Evolutionary conservation across 2,113 vertebrate genomes (phyloP).

Genomic region (Phylloscopus trochiloides): DNA sequence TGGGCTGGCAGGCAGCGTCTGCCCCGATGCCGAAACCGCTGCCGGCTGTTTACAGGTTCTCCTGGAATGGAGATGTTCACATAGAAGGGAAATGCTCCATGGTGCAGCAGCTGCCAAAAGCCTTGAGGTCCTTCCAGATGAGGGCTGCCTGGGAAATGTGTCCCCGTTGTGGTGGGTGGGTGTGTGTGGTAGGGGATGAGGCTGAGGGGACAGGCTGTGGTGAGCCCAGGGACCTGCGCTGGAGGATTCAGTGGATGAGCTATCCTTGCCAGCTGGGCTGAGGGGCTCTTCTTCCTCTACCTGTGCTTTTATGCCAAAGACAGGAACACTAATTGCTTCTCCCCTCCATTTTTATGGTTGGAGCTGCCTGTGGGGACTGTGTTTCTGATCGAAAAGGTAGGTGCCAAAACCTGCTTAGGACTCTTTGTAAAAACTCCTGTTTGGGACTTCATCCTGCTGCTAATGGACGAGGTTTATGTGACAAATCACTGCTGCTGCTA

Average conservation of each 20-base stretch:
- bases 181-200: neutral
- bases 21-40: accelerated
- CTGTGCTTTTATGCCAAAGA: neutral
- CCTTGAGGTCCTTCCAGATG: neutral
- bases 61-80: accelerated
- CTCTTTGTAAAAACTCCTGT: neutral
- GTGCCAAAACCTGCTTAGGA: neutral
- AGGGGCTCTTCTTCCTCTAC: neutral
- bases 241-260: neutral
- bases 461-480: neutral
- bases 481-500: neutral
- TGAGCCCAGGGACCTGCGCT: neutral
- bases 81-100: neutral
- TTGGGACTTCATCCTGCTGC: neutral
- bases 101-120: neutral
- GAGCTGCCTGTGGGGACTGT: neutral
- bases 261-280: neutral
- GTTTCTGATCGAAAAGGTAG: neutral
- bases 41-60: neutral
- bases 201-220: neutral
- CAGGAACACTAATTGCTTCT: neutral
- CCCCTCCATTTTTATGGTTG: neutral
- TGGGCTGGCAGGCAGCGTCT: neutral
- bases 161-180: accelerated
- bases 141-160: neutral